Evolutionary conservation across 2,797 vertebrate species (phyloP).

Genomic region (Fundulus diaphanus): DNA sequence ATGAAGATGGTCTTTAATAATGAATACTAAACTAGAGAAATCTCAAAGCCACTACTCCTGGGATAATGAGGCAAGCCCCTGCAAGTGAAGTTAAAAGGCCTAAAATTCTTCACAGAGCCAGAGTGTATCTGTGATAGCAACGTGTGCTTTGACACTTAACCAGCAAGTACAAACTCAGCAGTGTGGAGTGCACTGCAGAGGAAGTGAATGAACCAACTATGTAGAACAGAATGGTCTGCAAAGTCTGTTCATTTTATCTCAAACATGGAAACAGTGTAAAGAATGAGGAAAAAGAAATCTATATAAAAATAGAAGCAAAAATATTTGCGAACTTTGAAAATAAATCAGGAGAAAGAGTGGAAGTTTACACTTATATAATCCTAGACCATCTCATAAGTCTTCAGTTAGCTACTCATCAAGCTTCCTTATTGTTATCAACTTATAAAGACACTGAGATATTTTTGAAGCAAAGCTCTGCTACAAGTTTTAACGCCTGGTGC

Average conservation of each 20-base stretch:
- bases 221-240: background rate
- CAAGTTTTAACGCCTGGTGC: background rate
- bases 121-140: constrained; percentile 68
- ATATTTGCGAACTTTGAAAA: background rate
- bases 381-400: background rate
- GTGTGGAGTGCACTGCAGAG: constrained; percentile 28
- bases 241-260: background rate
- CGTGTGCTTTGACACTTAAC: constrained; percentile 68
- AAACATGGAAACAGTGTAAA: background rate
- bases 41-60: constrained; percentile 72
- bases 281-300: background rate
- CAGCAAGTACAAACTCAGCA: constrained; percentile 58
- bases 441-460: background rate
- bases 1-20: constrained; percentile 81
- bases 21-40: constrained; percentile 77
- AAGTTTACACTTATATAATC: background rate
- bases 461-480: background rate
- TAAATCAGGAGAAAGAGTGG: background rate
- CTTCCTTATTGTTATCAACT: background rate
- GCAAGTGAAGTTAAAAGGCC: constrained; percentile 65
- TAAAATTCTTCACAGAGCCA: constrained; percentile 58
- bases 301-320: background rate
- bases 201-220: constrained; percentile 12
- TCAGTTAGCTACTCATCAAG: background rate
- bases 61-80: constrained; percentile 76